phyloP scores from a whole-genome alignment of 1,140 invertebrate genomes.

The Pogonus chalceus region DNA sequence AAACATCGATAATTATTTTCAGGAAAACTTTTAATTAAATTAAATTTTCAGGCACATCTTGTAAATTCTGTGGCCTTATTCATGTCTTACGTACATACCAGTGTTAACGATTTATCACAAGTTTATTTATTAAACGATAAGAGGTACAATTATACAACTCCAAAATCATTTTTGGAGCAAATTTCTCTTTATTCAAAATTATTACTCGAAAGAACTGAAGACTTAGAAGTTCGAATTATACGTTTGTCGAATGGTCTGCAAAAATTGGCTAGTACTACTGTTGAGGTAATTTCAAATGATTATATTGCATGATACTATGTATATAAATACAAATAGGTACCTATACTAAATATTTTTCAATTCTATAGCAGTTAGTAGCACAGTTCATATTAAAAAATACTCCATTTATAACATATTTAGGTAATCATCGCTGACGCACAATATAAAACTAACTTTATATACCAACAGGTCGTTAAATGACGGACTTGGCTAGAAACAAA shows the following conservation, averaged over 20 bases:
- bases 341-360: constrained; percentile 1
- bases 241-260: constrained; percentile 80
- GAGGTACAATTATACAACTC: constrained; percentile 93
- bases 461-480: no score
- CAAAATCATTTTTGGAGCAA: constrained; percentile 92
- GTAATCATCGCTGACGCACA: no score
- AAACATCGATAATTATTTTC: constrained; percentile 18
- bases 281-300: constrained; percentile 54
- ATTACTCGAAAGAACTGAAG: constrained; percentile 63
- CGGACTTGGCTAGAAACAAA: no score
- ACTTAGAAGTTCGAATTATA: constrained; percentile 66
- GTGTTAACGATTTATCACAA: constrained; percentile 78
- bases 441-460: no score
- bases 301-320: neutral
- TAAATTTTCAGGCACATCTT: constrained; percentile 40
- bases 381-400: no score
- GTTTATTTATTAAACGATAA: constrained; percentile 75
- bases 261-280: constrained; percentile 71
- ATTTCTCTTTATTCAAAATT: constrained; percentile 81
- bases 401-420: no score
- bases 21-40: constrained; percentile 18
- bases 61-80: constrained; percentile 64
- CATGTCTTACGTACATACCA: constrained; percentile 84
- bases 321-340: neutral
- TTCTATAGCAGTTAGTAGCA: no score